Conservation (phyloP, 2,113 vertebrate genomes). For the Oryzias celebensis region DNA sequence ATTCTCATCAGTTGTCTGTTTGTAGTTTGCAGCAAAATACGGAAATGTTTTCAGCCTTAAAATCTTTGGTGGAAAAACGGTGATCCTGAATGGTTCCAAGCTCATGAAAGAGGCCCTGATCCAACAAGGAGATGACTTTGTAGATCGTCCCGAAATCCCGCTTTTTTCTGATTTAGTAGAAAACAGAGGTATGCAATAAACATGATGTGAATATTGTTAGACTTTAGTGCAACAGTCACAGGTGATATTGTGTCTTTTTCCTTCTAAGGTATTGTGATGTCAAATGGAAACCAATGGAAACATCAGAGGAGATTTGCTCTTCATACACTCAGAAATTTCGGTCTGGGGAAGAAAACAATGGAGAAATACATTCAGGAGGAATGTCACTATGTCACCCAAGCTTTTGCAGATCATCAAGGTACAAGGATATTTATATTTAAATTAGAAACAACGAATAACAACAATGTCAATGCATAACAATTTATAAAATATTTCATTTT, state of each 20-base stretch:
- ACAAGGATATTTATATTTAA: not conserved
- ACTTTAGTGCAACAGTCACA: not conserved
- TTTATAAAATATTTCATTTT: no score
- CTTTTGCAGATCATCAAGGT: slow-evolving; percentile 74
- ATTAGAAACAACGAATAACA: not conserved
- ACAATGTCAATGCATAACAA: not conserved
- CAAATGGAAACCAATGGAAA: slow-evolving; percentile 74
- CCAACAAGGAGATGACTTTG: slow-evolving; percentile 68
- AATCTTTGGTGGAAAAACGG: slow-evolving; percentile 7
- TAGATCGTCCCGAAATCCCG: slow-evolving; percentile 53
- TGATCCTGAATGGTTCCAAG: slow-evolving; percentile 65
- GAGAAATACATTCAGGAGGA: slow-evolving; percentile 82
- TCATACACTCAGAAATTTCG: slow-evolving; percentile 80
- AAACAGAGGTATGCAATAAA: slow-evolving; percentile 46
- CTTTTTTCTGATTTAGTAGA: not conserved
- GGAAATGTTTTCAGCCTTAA: slow-evolving; percentile 64
- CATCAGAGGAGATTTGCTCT: slow-evolving; percentile 79
- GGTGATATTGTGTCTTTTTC: not conserved
- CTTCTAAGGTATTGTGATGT: slow-evolving; percentile 63
- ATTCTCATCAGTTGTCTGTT: not conserved
- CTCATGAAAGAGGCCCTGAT: slow-evolving; percentile 77
- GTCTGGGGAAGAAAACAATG: slow-evolving; percentile 76
- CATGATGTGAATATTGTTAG: not conserved
- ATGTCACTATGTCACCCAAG: slow-evolving; percentile 62
- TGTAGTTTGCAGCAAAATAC: slow-evolving; percentile 71